phyloP scores from a whole-genome alignment of 2,797 vertebrate genomes.

The Buceros bicornis region DNA sequence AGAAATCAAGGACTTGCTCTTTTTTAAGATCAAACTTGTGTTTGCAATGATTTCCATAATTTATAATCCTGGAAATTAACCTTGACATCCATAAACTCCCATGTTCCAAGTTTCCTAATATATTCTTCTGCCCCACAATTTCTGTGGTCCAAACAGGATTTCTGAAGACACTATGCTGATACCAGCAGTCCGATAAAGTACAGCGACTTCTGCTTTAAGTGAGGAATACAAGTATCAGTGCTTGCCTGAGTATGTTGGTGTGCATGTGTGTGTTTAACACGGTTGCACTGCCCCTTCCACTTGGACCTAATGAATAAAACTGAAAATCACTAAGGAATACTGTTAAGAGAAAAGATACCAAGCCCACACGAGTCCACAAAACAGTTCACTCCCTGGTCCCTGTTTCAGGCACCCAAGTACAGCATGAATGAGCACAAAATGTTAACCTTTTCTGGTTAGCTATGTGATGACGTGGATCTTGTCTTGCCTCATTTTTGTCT shows the following conservation, averaged over 20 bases:
- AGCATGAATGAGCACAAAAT: not conserved
- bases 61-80: slow-evolving; percentile 60
- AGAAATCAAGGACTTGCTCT: slow-evolving; percentile 27
- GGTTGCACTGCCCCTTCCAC: not conserved
- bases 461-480: slow-evolving; percentile 11
- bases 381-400: not conserved
- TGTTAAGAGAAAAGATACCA: not conserved
- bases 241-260: not conserved
- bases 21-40: not conserved
- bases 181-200: slow-evolving; percentile 16
- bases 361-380: not conserved
- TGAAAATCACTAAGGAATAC: not conserved
- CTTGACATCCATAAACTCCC: slow-evolving; percentile 24
- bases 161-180: slow-evolving; percentile 23
- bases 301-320: not conserved
- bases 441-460: slow-evolving; percentile 64
- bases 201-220: not conserved
- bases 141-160: slow-evolving; percentile 27
- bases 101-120: slow-evolving; percentile 33
- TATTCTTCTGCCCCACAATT: not conserved
- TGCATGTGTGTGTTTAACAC: not conserved
- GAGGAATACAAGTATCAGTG: not conserved
- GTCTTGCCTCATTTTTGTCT: slow-evolving; percentile 46
- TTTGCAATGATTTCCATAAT: slow-evolving; percentile 31
- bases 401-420: not conserved